A percentile compares a stretch with the other conserved stretches of the same genome.
Conservation (phyloP, 2,797 vertebrate species). For the Hyperoplus lanceolatus region DNA sequence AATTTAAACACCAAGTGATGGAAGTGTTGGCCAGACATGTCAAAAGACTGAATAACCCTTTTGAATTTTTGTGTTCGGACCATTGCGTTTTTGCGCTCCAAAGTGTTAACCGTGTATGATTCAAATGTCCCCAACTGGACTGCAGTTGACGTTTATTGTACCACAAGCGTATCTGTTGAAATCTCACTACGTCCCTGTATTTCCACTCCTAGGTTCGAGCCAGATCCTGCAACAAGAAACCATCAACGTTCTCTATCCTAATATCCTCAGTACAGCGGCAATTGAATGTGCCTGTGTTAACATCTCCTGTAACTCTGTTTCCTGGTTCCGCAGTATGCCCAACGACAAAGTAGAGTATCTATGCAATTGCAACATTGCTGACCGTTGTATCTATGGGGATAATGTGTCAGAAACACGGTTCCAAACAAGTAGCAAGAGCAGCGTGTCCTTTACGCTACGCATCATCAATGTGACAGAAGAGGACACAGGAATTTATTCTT, state of each 20-base stretch:
- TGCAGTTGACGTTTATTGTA: neutral
- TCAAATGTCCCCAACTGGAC: neutral
- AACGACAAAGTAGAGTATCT: constrained; percentile 55
- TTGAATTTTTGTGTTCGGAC: neutral
- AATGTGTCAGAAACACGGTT: rapidly evolving
- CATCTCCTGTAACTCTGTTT: constrained; percentile 50
- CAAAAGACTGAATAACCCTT: neutral
- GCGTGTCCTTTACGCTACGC: constrained; percentile 52
- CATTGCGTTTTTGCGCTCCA: too few species aligned
- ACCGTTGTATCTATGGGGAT: rapidly evolving
- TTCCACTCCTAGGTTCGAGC: constrained; percentile 46
- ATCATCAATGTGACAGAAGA: constrained; percentile 50
- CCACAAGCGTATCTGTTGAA: neutral
- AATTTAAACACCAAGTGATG: neutral
- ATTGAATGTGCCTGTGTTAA: constrained; percentile 64
- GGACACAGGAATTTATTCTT: constrained; percentile 83
- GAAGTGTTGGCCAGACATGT: neutral
- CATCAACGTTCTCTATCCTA: constrained; percentile 33
- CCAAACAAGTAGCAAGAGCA: constrained; percentile 3
- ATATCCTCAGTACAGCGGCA: constrained; percentile 1
- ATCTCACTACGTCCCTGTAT: constrained; percentile 3
- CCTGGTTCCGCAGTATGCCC: constrained; percentile 73
- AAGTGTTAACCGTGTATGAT: too few species aligned
- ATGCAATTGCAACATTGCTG: constrained; percentile 45
- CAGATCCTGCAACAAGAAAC: constrained; percentile 14